Percentiles rank a stretch among this genome's conserved stretches.
phyloP scores from a whole-genome alignment of 2,113 vertebrate species.

The Aegotheles bennettii region DNA sequence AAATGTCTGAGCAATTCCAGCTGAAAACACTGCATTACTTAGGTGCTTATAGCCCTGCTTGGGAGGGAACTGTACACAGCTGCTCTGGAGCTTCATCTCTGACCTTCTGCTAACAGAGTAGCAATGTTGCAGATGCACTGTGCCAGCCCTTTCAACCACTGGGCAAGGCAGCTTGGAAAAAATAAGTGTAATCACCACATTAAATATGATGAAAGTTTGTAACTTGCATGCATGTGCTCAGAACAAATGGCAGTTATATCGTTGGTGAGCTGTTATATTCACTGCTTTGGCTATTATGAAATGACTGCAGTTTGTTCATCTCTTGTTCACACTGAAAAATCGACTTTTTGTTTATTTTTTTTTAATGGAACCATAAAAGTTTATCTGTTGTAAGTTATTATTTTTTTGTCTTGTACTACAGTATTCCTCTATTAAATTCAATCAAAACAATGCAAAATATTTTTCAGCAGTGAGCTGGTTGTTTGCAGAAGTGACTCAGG shows the following conservation, averaged over 20 bases:
- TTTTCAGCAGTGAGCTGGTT: neutral
- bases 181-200: neutral
- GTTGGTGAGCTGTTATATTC: neutral
- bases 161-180: neutral
- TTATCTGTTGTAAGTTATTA: neutral
- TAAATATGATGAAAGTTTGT: neutral
- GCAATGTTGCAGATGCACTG: neutral
- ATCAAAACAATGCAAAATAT: neutral
- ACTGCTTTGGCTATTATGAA: neutral
- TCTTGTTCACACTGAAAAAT: neutral
- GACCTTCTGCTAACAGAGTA: neutral
- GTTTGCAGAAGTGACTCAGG: neutral
- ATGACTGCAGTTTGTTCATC: neutral
- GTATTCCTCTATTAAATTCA: neutral
- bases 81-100: neutral
- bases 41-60: neutral
- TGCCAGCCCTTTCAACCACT: neutral
- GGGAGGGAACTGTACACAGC: neutral
- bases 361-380: neutral
- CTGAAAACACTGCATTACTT: neutral
- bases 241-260: neutral
- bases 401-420: neutral
- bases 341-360: neutral
- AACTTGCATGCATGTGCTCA: neutral
- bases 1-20: neutral